Base-by-base conservation (phyloP, 2,113 vertebrate genomes). In the Saguinus imperator region DNA sequence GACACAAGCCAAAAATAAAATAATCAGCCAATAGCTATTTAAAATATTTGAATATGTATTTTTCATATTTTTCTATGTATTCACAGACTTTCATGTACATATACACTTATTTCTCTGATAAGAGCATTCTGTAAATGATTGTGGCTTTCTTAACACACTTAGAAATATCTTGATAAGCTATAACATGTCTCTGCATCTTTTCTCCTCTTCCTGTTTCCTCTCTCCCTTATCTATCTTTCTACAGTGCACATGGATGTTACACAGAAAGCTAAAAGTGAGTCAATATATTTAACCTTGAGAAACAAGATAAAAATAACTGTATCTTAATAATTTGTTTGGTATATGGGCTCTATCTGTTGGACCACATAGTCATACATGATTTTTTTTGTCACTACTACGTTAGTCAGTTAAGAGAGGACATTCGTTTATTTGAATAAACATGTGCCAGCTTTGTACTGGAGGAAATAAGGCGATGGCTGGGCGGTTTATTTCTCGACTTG, bases 361-460 rank as follows among this genome's bases (percentile, higher is more conserved):
- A 50, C 45, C 81, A 81, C 9, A 29, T 52, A 32, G 76, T 89
- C 48, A 57, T 58, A 43, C 45, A 75, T 57, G 16, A 91, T 45
- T 77, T 70, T 72, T 94, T 89, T 87, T 40, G n/a, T 87, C 25
- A 52, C 9, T 52, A 66, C 35, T 76, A 70, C 81, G 68, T 89
- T 88, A 35, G 70, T 93, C 93, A 84, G 50, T 35, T 84, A 96
- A 76, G 87, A 52, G 25, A 52, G 20, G 20, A 25, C 35, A 77
- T 95, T 94, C 97, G 50, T 66, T 92, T 58, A 70, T 64, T 94
- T 94, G 43, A 29, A 75, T 92, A 35, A 89, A 23, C 52, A 32
- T 76, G 13, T 58, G 57, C 68, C 37, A 64, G 12, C 29, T 23
- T 72, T 11, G 6, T 57, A 43, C 25, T 61, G 55, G 20, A n/a